Base-by-base conservation (phyloP, 1,140 invertebrate species). In the Drosophila takahashii region DNA sequence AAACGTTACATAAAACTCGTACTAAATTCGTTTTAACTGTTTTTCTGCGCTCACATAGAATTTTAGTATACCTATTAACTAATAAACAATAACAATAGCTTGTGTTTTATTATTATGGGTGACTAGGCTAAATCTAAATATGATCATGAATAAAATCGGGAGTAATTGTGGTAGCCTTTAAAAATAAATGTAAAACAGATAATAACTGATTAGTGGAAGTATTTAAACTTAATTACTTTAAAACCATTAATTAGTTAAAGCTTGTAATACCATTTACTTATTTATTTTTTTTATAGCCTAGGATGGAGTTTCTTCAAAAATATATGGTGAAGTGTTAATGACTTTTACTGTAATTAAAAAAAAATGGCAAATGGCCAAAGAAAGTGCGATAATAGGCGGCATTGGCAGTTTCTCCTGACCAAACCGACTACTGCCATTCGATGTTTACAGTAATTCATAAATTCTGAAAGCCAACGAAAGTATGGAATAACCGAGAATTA, bases 401-500 rank as follows among this genome's bases (percentile, higher is more conserved):
- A 41, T 9, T 66, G 0, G n/a, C 1, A 41, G n/a, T 66, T 66
- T 66, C 62, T 64, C 62, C 34, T 32, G 15, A 3, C 34, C 57
- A 37, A 29, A 66, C 27, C 29, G 29, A 18, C 8, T 5, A 26
- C 37, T 16, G 16, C 11, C 56, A 16, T 22, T 10, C 41, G 61
- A 62, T 47, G 22, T 18, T 22, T n/a, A 32, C 26, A 32, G 47
- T 27, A 37, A 54, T 37, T 67, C 41, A 22, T 8, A 18, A 45
- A 69, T 69, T 70, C 64, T 69, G n/a, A 29, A 39, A 56, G 34
- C 62, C 39, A 67, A 54, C 58, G 59, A 70, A 69, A 54, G 51
- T 32, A 37, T 29, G 48, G 45, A 69, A 66, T 69, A 47, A 34
- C 36, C 13, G 3, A 64, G 58, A 59, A 59, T 58, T 57, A 37